A percentile compares a stretch with the other conserved stretches of the same genome.
Evolutionary conservation across 2,888 invertebrate species (phyloP).

Genomic region (Lottia gigantea): DNA sequence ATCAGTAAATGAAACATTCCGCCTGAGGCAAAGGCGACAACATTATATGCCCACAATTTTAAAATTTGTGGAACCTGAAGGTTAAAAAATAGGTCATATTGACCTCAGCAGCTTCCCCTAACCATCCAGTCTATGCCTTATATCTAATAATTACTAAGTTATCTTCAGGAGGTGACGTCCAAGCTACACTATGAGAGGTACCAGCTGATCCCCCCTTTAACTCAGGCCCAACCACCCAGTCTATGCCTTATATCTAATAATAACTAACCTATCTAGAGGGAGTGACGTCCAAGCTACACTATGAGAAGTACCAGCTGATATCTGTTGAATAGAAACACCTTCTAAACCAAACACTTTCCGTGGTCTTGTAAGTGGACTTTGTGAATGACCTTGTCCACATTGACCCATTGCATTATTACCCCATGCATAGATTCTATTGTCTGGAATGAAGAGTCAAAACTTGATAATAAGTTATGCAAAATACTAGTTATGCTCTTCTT

Average conservation of each 20-base stretch:
- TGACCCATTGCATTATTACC: slow-evolving; percentile 77
- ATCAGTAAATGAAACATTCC: no score
- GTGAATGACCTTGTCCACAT: slow-evolving; percentile 75
- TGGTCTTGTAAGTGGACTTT: slow-evolving; percentile 73
- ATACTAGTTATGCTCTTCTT: no score
- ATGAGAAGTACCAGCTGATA: slow-evolving; percentile 77
- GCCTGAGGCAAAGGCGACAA: no score
- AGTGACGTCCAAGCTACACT: slow-evolving; percentile 74
- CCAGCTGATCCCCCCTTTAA: slow-evolving; percentile 71
- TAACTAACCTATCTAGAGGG: slow-evolving; percentile 60
- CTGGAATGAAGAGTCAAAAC: slow-evolving; percentile 36
- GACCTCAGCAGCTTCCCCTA: no score
- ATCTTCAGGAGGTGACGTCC: slow-evolving; percentile 70
- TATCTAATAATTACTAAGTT: slow-evolving; percentile 40
- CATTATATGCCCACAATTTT: no score
- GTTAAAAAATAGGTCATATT: no score
- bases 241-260: not conserved
- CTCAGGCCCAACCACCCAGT: no score
- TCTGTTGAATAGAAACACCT: slow-evolving; percentile 73
- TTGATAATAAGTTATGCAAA: no score
- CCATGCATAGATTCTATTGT: slow-evolving; percentile 72
- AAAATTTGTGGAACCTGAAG: no score
- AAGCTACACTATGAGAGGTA: slow-evolving; percentile 75
- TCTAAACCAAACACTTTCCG: slow-evolving; percentile 73
- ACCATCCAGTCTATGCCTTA: no score